phyloP scores from a whole-genome alignment of 2,797 vertebrate genomes.

The Anisognathus igniventris region DNA sequence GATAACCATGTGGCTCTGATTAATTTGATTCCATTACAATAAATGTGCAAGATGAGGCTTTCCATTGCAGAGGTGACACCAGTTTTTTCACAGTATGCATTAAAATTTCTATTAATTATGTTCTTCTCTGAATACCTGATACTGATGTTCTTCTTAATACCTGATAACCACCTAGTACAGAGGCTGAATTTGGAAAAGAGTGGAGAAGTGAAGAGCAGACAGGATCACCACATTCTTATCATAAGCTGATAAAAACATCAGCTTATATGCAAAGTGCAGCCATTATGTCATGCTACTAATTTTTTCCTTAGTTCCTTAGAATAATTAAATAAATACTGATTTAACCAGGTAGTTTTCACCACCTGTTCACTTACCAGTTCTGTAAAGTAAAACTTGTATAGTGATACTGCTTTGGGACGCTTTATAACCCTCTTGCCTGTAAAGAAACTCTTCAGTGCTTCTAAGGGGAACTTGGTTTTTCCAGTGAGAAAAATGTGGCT shows the following conservation, averaged over 20 bases:
- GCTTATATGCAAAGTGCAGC: fast-evolving
- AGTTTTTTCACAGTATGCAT: background rate
- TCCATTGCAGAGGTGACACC: background rate
- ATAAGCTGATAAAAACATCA: background rate
- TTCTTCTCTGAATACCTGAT: background rate
- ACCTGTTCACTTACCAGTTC: background rate
- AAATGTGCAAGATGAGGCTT: background rate
- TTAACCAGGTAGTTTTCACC: background rate
- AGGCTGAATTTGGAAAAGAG: background rate
- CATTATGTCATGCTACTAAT: fast-evolving
- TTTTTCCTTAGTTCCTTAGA: background rate
- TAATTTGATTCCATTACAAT: background rate
- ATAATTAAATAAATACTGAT: background rate
- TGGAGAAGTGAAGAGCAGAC: background rate
- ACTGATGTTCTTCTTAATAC: background rate
- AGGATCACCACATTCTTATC: background rate
- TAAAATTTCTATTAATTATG: background rate
- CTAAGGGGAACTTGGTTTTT: background rate
- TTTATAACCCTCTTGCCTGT: background rate
- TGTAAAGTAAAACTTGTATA: background rate
- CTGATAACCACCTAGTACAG: background rate
- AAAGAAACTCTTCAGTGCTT: background rate
- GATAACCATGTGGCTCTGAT: background rate
- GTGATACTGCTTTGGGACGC: background rate
- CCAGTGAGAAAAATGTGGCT: background rate